Evolutionary conservation across 2,797 vertebrate genomes (phyloP).

Genomic region (Galagoides demidoff): DNA sequence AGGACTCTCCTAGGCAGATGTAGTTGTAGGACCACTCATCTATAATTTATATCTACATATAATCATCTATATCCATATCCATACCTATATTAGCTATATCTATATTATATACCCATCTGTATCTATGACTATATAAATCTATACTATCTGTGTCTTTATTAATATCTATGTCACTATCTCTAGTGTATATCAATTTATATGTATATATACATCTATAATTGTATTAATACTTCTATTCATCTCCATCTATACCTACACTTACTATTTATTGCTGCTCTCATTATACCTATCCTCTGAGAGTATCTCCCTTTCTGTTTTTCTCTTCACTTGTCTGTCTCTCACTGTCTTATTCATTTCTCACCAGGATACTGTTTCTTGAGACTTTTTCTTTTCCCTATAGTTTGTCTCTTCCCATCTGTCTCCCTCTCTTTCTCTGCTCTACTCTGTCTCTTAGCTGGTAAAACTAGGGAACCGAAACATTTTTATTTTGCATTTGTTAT

Average conservation of each 20-base stretch:
- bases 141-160: background rate
- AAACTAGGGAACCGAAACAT: background rate
- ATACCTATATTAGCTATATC: background rate
- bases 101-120: background rate
- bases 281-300: background rate
- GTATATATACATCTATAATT: background rate
- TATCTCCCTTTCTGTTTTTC: background rate
- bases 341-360: slow-evolving; percentile 8
- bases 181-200: background rate
- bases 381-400: background rate
- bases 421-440: background rate
- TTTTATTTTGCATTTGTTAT: background rate
- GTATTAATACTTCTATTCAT: background rate
- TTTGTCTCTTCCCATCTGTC: background rate
- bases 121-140: background rate
- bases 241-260: background rate
- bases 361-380: background rate
- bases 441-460: background rate
- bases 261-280: background rate
- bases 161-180: background rate
- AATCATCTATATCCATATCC: background rate
- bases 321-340: background rate
- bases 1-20: background rate
- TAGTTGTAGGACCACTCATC: background rate
- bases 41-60: background rate